phyloP scores from a whole-genome alignment of 1,140 invertebrate species.

The Temnothorax longispinosus region DNA sequence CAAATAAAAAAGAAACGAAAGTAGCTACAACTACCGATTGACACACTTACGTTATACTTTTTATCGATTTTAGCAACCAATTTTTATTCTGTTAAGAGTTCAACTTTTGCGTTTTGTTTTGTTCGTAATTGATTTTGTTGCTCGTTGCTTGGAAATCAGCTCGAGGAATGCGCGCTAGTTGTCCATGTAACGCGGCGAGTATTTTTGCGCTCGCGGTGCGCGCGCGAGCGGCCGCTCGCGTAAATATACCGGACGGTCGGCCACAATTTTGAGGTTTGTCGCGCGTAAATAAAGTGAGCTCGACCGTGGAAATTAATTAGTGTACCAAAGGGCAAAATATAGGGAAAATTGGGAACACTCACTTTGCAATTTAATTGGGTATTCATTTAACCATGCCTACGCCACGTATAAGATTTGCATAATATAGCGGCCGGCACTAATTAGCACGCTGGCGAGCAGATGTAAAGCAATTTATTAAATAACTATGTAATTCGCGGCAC shows the following conservation, averaged over 20 bases:
- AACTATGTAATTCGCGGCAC: conserved; percentile 55
- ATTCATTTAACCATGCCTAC: conserved; percentile 72
- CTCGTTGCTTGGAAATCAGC: conserved; percentile 21
- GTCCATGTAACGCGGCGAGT: conserved; percentile 43
- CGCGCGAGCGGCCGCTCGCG: conserved; percentile 45
- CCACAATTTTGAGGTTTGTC: conserved; percentile 76
- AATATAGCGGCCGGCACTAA: conserved; percentile 47
- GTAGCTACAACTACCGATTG: not conserved
- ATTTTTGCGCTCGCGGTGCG: conserved; percentile 62
- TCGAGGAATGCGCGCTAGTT: conserved; percentile 42
- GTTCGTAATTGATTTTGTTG: not conserved
- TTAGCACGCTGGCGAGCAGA: conserved; percentile 51
- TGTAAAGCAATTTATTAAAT: conserved; percentile 62
- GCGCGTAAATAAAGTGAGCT: conserved; percentile 77
- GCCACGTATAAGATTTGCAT: conserved; percentile 57
- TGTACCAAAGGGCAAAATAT: conserved; percentile 70
- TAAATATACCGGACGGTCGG: conserved; percentile 64
- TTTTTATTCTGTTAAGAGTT: not conserved
- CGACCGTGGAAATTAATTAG: conserved; percentile 78
- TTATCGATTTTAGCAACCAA: not conserved
- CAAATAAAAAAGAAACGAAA: not conserved
- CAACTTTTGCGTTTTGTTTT: not conserved
- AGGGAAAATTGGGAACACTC: conserved; percentile 69
- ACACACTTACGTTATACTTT: not conserved
- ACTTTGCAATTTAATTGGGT: conserved; percentile 72